phyloP scores from a whole-genome alignment of 2,113 vertebrate genomes.

The Verasper variegatus region DNA sequence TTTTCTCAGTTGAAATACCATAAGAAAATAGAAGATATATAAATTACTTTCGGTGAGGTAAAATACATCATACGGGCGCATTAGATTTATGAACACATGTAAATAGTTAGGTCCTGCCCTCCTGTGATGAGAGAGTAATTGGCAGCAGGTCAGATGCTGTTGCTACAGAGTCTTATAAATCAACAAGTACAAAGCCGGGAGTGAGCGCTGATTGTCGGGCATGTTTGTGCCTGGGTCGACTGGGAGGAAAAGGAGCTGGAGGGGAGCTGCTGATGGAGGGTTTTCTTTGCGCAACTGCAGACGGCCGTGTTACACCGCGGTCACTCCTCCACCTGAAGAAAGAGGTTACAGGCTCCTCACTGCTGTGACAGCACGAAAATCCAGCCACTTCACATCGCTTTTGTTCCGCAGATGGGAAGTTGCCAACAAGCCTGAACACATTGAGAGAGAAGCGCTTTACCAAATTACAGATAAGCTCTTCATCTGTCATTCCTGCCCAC shows the following conservation, averaged over 20 bases:
- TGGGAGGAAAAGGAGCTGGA: constrained; percentile 40
- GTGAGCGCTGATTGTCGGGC: constrained; percentile 35
- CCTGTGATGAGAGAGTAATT: constrained; percentile 67
- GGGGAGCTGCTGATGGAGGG: constrained; percentile 58
- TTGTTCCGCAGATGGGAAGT: constrained; percentile 75
- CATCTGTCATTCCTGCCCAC: constrained; percentile 71
- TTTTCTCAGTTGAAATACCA: background rate
- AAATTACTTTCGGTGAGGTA: background rate
- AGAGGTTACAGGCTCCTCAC: constrained; percentile 71
- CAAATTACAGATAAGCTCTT: constrained; percentile 85
- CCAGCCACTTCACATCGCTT: constrained; percentile 77
- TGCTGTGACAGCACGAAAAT: constrained; percentile 76
- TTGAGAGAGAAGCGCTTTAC: constrained; percentile 77
- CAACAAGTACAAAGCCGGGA: constrained; percentile 67
- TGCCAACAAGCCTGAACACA: constrained; percentile 83
- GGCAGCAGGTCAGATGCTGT: constrained; percentile 59
- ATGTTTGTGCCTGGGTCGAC: constrained; percentile 65
- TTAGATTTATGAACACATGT: constrained; percentile 61
- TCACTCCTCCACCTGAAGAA: constrained; percentile 73
- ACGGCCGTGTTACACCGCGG: constrained; percentile 53
- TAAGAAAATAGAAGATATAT: background rate
- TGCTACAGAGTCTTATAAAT: constrained; percentile 64
- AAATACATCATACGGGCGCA: background rate
- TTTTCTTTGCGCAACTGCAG: constrained; percentile 52
- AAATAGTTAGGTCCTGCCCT: constrained; percentile 56